These are phyloP conservation scores for Nycticebus coucang DNA, from an alignment of 2,113 vertebrate species.

Conservation along the genomic window DNA sequence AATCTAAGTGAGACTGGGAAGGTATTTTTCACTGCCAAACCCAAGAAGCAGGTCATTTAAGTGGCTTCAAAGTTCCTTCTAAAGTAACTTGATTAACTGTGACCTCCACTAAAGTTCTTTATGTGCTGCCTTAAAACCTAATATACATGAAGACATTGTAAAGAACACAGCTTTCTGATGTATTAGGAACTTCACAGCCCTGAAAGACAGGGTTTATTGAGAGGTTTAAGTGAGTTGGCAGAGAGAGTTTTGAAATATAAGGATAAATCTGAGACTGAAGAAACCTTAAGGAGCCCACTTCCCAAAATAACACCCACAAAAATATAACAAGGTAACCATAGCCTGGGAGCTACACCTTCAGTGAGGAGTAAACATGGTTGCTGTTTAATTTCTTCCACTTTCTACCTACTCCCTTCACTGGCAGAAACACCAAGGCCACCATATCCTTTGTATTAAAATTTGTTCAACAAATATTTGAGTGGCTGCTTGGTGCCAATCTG, in stretches of 20 bases:
- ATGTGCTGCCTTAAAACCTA: conserved; percentile 4
- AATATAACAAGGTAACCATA: not conserved
- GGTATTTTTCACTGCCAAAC: not conserved
- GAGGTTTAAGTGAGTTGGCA: not conserved
- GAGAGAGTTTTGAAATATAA: not conserved
- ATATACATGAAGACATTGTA: not conserved
- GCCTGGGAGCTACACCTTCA: not conserved
- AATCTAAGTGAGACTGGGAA: not conserved
- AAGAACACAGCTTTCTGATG: conserved; percentile 2
- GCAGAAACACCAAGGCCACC: not conserved
- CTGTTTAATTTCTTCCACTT: not conserved
- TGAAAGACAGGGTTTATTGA: not conserved
- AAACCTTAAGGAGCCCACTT: not conserved
- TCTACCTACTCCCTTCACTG: not conserved
- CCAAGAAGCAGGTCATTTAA: not conserved
- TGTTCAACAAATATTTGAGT: conserved; percentile 16
- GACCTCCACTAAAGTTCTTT: not conserved
- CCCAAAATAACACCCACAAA: conserved; percentile 2
- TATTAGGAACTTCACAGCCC: conserved; percentile 1
- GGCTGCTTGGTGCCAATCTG: not conserved
- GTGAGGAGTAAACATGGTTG: not conserved
- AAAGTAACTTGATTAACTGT: not conserved
- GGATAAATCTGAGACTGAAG: not conserved
- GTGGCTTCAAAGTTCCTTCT: not conserved
- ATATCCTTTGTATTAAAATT: not conserved